phyloP scores from a whole-genome alignment of 2,797 vertebrate species.

The Phaenicophaeus curvirostris region DNA sequence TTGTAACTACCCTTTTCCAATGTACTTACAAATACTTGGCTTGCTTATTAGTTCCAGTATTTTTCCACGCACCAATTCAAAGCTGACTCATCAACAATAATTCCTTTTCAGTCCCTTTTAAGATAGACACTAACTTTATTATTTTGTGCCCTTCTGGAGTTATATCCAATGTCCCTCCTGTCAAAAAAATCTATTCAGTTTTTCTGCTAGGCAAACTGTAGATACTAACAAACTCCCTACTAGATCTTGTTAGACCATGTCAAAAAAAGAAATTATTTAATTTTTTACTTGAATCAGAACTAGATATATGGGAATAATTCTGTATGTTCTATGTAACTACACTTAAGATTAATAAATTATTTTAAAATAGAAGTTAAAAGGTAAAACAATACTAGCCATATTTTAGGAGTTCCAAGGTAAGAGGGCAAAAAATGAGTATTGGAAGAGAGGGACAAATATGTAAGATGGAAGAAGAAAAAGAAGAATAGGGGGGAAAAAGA shows the following conservation, averaged over 20 bases:
- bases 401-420: neutral
- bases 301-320: neutral
- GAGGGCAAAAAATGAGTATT: neutral
- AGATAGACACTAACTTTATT: neutral
- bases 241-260: neutral
- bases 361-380: neutral
- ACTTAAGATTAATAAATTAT: neutral
- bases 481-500: neutral
- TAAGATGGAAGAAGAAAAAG: neutral
- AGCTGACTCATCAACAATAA: neutral
- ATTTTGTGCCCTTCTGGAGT: neutral
- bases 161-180: neutral
- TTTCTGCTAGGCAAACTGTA: neutral
- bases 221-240: neutral
- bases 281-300: neutral
- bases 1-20: neutral
- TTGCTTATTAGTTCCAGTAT: slow-evolving; percentile 8
- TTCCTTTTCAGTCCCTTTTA: neutral
- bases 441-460: neutral
- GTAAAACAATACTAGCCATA: neutral
- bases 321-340: neutral
- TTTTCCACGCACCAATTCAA: slow-evolving; percentile 32
- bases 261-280: neutral
- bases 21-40: neutral
- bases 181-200: neutral